Conservation (phyloP, 2,797 vertebrate genomes). For the Perodicticus potto region DNA sequence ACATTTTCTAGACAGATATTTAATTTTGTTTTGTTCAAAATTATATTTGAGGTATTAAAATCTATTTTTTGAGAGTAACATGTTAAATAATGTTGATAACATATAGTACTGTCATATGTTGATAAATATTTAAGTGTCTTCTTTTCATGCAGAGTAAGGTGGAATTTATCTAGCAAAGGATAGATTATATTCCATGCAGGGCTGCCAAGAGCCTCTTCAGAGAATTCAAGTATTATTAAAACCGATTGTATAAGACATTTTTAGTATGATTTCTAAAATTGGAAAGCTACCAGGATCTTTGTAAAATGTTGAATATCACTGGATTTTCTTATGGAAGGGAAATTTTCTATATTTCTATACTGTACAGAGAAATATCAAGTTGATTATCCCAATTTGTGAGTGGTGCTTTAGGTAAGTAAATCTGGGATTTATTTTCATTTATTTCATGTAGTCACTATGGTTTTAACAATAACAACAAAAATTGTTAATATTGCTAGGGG, state of each 20-base stretch:
- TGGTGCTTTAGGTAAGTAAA: slow-evolving; percentile 56
- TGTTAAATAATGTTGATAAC: neutral
- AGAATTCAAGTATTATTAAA: slow-evolving; percentile 58
- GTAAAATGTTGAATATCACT: slow-evolving; percentile 25
- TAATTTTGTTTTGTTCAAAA: slow-evolving; percentile 5
- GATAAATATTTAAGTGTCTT: neutral
- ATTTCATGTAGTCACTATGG: neutral
- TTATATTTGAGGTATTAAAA: neutral
- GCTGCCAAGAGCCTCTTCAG: neutral
- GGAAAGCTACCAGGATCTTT: slow-evolving; percentile 36
- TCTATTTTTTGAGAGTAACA: neutral
- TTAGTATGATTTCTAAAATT: slow-evolving; percentile 53
- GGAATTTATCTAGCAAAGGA: neutral
- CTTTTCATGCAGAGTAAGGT: slow-evolving; percentile 54
- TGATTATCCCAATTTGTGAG: slow-evolving; percentile 8
- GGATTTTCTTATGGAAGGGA: neutral
- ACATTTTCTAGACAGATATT: neutral
- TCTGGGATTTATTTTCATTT: slow-evolving; percentile 58
- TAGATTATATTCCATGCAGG: neutral
- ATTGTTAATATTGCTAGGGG: neutral
- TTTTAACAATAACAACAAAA: slow-evolving; percentile 31
- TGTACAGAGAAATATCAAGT: slow-evolving; percentile 16
- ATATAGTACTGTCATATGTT: neutral
- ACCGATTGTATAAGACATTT: slow-evolving; percentile 20
- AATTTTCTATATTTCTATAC: slow-evolving; percentile 25